phyloP scores from a whole-genome alignment of 2,888 invertebrate species.

The Liodrosophila aerea region DNA sequence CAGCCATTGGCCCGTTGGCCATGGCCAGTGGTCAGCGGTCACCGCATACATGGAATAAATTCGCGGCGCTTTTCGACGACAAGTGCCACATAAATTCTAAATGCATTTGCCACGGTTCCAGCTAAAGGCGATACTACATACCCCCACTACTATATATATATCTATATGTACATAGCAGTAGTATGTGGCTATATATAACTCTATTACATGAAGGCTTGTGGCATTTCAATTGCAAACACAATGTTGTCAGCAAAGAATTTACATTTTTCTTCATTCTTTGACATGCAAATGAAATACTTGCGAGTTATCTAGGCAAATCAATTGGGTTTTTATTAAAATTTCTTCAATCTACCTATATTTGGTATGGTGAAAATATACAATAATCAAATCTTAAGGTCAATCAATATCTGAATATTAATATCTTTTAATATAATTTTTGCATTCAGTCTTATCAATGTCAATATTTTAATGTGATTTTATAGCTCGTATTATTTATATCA shows the following conservation, averaged over 20 bases:
- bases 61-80: slow-evolving; percentile 71
- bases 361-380: too few relatives aligned
- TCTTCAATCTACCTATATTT: too few relatives aligned
- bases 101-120: slow-evolving; percentile 61
- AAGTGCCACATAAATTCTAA: slow-evolving; percentile 77
- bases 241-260: slow-evolving; percentile 40
- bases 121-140: slow-evolving; percentile 32
- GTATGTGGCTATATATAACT: slow-evolving; percentile 27
- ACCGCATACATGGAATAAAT: slow-evolving; percentile 77
- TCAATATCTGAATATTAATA: too few relatives aligned
- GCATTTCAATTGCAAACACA: slow-evolving; percentile 60
- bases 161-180: neutral
- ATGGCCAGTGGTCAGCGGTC: slow-evolving; percentile 60
- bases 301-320: slow-evolving; percentile 42
- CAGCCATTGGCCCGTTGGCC: slow-evolving; percentile 36
- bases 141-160: slow-evolving; percentile 4
- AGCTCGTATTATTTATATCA: too few relatives aligned
- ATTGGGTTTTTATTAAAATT: slow-evolving; percentile 47
- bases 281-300: slow-evolving; percentile 52
- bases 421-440: too few relatives aligned
- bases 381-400: too few relatives aligned
- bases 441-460: too few relatives aligned
- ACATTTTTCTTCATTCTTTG: slow-evolving; percentile 21
- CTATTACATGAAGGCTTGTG: slow-evolving; percentile 43
- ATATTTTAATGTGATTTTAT: too few relatives aligned